These are phyloP conservation scores for Rhadinocentrus ornatus DNA, from an alignment of 2,797 vertebrate genomes.

Conservation along the genomic window DNA sequence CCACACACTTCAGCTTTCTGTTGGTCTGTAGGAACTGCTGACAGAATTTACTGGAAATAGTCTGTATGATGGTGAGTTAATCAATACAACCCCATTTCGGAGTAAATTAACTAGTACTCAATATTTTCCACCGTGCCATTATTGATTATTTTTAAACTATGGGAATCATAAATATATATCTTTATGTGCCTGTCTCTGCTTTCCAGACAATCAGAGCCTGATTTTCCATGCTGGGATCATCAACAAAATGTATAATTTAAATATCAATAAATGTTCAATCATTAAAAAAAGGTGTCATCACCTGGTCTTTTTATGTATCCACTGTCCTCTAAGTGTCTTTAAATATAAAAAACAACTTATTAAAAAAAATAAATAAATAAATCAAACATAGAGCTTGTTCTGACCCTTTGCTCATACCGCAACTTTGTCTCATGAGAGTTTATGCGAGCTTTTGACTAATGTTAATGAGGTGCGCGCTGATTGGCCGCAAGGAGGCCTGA, in stretches of 20 bases:
- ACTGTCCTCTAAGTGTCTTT: no score
- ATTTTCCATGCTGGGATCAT: background rate
- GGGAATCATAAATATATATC: background rate
- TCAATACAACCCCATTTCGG: slow-evolving; percentile 9
- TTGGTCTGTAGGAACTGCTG: slow-evolving; percentile 7
- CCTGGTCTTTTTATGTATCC: no score
- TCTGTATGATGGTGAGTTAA: background rate
- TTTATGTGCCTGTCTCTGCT: background rate
- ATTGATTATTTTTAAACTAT: slow-evolving; percentile 5
- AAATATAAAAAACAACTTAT: no score
- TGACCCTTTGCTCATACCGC: no score
- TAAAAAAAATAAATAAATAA: no score
- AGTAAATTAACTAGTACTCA: slow-evolving; percentile 9
- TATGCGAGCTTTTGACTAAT: no score
- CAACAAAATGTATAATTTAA: background rate
- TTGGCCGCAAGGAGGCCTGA: no score
- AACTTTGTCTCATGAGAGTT: no score
- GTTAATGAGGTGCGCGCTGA: no score
- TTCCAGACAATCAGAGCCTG: background rate
- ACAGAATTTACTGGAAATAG: slow-evolving; percentile 2
- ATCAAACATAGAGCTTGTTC: no score
- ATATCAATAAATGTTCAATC: background rate
- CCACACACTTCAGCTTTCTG: background rate
- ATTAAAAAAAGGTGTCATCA: no score
- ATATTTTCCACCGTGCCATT: slow-evolving; percentile 3